phyloP scores from a whole-genome alignment of 2,888 invertebrate genomes.

The Bombyx huttoni region DNA sequence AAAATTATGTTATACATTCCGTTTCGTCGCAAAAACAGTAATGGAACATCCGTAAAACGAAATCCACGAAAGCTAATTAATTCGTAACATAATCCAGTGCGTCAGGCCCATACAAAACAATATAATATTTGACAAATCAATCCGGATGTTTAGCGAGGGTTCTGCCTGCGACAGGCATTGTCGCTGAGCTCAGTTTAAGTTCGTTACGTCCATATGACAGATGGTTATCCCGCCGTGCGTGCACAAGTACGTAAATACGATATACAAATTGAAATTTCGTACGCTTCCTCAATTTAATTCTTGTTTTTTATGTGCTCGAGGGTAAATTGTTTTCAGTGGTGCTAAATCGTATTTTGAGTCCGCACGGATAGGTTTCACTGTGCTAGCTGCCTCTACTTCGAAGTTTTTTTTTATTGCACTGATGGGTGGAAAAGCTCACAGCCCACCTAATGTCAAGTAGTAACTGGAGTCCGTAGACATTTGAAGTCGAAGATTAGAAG shows the following conservation, averaged over 20 bases:
- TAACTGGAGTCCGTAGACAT: too few species aligned
- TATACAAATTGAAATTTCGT: slow-evolving; percentile 2
- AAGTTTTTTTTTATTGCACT: too few species aligned
- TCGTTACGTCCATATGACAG: slow-evolving; percentile 44
- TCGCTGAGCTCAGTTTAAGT: slow-evolving; percentile 36
- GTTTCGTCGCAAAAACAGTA: too few species aligned
- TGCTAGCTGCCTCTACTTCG: too few species aligned
- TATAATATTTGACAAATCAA: slow-evolving; percentile 39
- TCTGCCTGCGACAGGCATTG: slow-evolving; percentile 27
- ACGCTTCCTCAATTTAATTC: slow-evolving; percentile 4
- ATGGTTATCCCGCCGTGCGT: slow-evolving; percentile 44
- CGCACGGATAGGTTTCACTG: too few species aligned
- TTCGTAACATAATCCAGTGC: background rate
- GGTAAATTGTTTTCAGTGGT: too few species aligned
- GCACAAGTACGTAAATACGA: slow-evolving; percentile 9
- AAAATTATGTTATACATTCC: too few species aligned
- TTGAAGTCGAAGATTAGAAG: too few species aligned
- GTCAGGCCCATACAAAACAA: slow-evolving; percentile 16
- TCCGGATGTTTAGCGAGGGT: slow-evolving; percentile 28
- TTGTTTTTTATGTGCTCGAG: too few species aligned
- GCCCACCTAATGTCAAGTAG: too few species aligned
- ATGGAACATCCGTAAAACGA: background rate
- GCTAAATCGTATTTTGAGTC: too few species aligned
- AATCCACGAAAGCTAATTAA: background rate
- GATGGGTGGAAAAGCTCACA: too few species aligned